Evolutionary conservation across 1,140 invertebrate genomes (phyloP), one percentile per base, ranked within the genome.

Genomic region (Ceratosolen fusciceps): DNA sequence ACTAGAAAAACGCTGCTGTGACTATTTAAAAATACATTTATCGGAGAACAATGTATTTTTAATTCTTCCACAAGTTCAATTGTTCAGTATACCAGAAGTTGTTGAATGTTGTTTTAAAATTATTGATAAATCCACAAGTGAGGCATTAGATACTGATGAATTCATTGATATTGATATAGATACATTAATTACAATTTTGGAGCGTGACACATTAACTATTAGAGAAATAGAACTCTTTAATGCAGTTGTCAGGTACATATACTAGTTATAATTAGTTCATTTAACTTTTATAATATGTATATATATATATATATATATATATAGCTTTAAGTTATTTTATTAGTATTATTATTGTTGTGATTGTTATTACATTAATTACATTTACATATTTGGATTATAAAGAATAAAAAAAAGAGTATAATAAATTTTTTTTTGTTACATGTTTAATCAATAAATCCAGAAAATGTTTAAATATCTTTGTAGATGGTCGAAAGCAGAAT

Each of bases 91-190:
- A 86, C 93, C 94, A 1, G 93, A 94, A 83, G 84, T 97, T 39
- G 95, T 95, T 37, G 92, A 94, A 1, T 88, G 96, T 21, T 97
- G 96, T 85, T 90, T 97, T 74, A 95, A 96, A 84, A 95, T 94
- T 54, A 97, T 98, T 82, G 96, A 97, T 86, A 96, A 96, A 86
- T 94, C 95, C 84, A 96, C 96, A 5, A 92, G 92, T 0, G 95
- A 97, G 86, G 95, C 96, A 10, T 86, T 98, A 1, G 92, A 92
- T 84, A 95, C 96, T 21, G 96, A 98, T 87, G 95, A 95, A 29
- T 98, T 98, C 86, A 94, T 94, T 7, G 96, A 98, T 84, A 96
- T 98, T 82, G 96, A 97, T 89, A 91, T 94, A 76, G 94, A 96
- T 65, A 97, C 96, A 0, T 88, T 98, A 39, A 94, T 93, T 89